Evolutionary conservation across 2,888 invertebrate genomes (phyloP), one percentile per base, ranked within the genome.

Genomic region (Oeneis ivallda): DNA sequence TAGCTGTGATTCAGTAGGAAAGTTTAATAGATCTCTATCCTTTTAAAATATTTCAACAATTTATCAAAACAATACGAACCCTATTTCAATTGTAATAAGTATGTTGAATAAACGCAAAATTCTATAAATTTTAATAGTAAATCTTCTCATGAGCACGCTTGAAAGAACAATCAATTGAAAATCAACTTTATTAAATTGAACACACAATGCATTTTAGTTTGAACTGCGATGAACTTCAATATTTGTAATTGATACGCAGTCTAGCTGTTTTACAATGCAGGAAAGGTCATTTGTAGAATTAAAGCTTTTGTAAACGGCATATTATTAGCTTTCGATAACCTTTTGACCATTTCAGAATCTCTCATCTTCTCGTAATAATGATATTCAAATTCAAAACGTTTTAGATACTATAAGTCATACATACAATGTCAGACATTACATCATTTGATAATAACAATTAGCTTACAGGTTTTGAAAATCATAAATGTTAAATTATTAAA

Each of bases 211-310:
- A 37, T 6, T 54, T 37, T 54, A 4, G 10, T 15, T 5, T 54
- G 11, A 10, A 17, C 6, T 54, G 2, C 19, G 13, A 11, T 41
- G 19, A 56, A 19, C 13, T 13, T 6, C 39, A 19, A 56, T 19
- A 19, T 56, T 56, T 17, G 56, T 39, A 56, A 56, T 4, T 41
- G 19, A 11, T 56, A 56, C 39, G 49, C 63, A 37, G 26, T 49
- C 56, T 39, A 61, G 41, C 0, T n/a, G 26, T 57, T 61, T 57
- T 58, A 61, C 58, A 64, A 66, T 49, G 13, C 66, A 53, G 59
- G 59, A 64, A 69, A 69, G 69, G 69, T 69, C 64, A 66, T 47
- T 19, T 41, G 52, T 34, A 26, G 5, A 34, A 58, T 26, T n/a
- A 32, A 45, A 13, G 45, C 47, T 58, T 58, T 47, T 34, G 47